These are phyloP conservation scores for Lynx canadensis DNA, from an alignment of 2,113 vertebrate species.

Conservation along the genomic window DNA sequence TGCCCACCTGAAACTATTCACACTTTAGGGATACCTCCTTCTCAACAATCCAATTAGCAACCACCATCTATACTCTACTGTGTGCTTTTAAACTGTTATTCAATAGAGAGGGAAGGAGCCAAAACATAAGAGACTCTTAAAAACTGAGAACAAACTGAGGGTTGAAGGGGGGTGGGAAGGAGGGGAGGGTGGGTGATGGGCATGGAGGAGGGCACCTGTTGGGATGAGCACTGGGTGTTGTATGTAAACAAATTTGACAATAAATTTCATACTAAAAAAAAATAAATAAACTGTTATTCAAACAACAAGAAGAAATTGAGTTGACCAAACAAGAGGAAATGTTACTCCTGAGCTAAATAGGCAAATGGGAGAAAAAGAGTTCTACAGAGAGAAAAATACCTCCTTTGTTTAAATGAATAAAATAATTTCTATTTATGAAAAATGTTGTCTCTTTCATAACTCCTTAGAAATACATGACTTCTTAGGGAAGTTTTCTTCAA, in stretches of 20 bases:
- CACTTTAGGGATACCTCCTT: fast-evolving
- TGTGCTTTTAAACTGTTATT: background rate
- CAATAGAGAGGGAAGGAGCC: background rate
- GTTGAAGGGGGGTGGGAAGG: no score
- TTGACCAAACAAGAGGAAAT: background rate
- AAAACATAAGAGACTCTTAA: no score
- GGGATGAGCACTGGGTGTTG: no score
- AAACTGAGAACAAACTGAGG: no score
- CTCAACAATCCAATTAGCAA: background rate
- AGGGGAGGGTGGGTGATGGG: no score
- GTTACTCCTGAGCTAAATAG: background rate
- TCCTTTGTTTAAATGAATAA: background rate
- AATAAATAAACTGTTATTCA: background rate
- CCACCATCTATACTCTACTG: fast-evolving
- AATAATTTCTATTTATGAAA: background rate
- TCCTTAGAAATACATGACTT: background rate
- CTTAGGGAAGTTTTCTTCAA: background rate
- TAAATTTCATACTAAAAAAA: no score
- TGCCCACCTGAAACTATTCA: fast-evolving
- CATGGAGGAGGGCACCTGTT: no score
- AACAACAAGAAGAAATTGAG: background rate
- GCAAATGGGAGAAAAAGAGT: background rate
- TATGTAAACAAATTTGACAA: no score
- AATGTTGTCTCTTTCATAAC: background rate
- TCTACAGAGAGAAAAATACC: background rate